Conservation (phyloP, 2,888 invertebrate genomes). For the Ophioninae sp. region DNA sequence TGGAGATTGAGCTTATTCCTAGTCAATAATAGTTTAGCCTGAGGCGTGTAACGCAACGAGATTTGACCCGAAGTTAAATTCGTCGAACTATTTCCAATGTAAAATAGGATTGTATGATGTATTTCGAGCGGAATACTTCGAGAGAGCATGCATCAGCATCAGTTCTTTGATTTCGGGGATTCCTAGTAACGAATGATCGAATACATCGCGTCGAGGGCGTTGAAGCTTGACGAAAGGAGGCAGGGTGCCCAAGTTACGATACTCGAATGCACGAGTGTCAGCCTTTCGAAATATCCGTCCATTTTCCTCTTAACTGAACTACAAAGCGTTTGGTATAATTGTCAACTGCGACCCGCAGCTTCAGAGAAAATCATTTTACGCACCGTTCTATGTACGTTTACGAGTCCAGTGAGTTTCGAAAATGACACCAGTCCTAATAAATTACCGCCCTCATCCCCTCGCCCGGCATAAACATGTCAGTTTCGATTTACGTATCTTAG, state of each 20-base stretch:
- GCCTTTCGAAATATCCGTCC: slow-evolving; percentile 17
- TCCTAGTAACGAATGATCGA: slow-evolving; percentile 50
- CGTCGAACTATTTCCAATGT: background rate
- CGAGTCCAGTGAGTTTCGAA: slow-evolving; percentile 30
- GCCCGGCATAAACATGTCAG: slow-evolving; percentile 53
- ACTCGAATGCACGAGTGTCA: slow-evolving; percentile 2
- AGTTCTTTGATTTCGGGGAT: slow-evolving; percentile 40
- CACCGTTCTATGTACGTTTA: slow-evolving; percentile 20
- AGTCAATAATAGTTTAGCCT: background rate
- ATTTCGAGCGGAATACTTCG: slow-evolving; percentile 40
- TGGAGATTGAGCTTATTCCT: background rate
- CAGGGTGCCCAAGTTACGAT: slow-evolving; percentile 41
- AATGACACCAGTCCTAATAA: slow-evolving; percentile 54
- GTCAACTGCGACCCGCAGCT: slow-evolving; percentile 27
- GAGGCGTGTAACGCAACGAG: background rate
- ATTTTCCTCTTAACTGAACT: slow-evolving; percentile 20
- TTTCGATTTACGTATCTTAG: slow-evolving; percentile 55
- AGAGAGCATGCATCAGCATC: slow-evolving; percentile 40
- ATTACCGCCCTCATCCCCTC: slow-evolving; percentile 20
- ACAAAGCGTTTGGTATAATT: slow-evolving; percentile 47
- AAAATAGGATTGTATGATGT: slow-evolving; percentile 25
- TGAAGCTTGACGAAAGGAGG: slow-evolving; percentile 49
- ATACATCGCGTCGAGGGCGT: slow-evolving; percentile 10
- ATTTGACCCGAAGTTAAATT: slow-evolving; percentile 17
- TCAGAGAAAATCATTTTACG: slow-evolving; percentile 32